Evolutionary conservation across 2,797 vertebrate species (phyloP), one percentile per base, ranked within the genome.

Genomic region (Silurus lanzhouensis): DNA sequence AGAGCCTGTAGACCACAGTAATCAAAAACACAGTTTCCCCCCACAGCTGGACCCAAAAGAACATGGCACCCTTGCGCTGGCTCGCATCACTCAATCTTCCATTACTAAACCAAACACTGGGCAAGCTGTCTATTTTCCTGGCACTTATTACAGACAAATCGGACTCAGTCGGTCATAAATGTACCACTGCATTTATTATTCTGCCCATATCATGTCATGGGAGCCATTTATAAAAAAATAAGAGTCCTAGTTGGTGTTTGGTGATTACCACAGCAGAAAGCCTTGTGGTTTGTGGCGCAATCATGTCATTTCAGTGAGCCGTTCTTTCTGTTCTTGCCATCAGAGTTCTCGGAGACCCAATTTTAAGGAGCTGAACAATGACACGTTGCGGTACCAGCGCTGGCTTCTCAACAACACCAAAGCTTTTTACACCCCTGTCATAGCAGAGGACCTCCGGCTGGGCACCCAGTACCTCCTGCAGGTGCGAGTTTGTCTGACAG

Each of bases 381-480:
- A 99, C 84, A 94, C 97, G 91, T 84, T 96, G 25, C 96, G 94
- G 60, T 99, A 97, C 88, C 98, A 99, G 77, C 95, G 98, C 52
- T 99, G 98, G 98, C 95, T 99, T 31, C 95, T 99, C 89, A 98
- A 96, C 58, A 97, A 97, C 92, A 97, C 96, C 92, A 99, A 99
- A 92, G 97, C 96, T 17, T 99, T 99, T 92, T 99, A 99, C 91
- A 96, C 97, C 0, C 95, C 97, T 0, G 98, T 99, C 31, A 97
- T 97, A 63, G 97, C 97, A 22, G 98, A 99, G 83, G 98, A 99
- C 90, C 93, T 99, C 87, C 95, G 97, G 52, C 96, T 97, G 91
- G 98, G 98, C 20, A 93, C 95, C 0, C 98, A 99, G 82, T 98
- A 97, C 87, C 93, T 99, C 91, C 96, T 99, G 90, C 98, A 99